A percentile compares a stretch with the other conserved stretches of the same genome.
These are phyloP conservation scores for Toxotes lorentzi DNA, from an alignment of 2,797 vertebrate species.

Conservation along the genomic window DNA sequence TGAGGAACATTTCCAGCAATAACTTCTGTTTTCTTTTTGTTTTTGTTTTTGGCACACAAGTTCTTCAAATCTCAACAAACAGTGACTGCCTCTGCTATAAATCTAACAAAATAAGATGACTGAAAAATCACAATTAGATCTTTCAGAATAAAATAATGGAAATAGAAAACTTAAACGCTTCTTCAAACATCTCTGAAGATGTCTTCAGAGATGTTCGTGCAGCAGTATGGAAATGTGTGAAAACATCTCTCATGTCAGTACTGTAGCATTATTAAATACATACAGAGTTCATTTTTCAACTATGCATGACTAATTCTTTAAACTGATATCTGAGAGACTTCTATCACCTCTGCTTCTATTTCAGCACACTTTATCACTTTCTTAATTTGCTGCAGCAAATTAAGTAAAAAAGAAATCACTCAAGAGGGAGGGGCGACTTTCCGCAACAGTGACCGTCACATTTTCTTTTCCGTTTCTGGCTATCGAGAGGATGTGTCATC, in stretches of 20 bases:
- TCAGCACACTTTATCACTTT: constrained; percentile 17
- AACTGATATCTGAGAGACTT: constrained; percentile 17
- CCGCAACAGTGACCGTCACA: constrained; percentile 16
- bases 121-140: neutral
- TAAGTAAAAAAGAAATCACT: neutral
- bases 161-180: neutral
- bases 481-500: constrained; percentile 16
- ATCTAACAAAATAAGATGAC: neutral
- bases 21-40: neutral
- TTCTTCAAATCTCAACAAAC: constrained; percentile 3
- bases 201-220: constrained; percentile 8
- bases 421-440: constrained; percentile 2
- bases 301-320: constrained; percentile 3
- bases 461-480: constrained; percentile 35
- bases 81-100: neutral
- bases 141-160: neutral
- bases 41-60: constrained; percentile 16
- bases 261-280: constrained; percentile 42
- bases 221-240: constrained; percentile 18
- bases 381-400: neutral
- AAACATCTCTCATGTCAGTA: constrained; percentile 28
- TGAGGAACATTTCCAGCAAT: constrained; percentile 16
- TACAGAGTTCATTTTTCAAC: neutral
- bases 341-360: constrained; percentile 1
- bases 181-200: constrained; percentile 9